These are phyloP conservation scores for Actinernus sp. DNA, from an alignment of 92 coral and sea anemone genomes.

Conservation along the genomic window DNA sequence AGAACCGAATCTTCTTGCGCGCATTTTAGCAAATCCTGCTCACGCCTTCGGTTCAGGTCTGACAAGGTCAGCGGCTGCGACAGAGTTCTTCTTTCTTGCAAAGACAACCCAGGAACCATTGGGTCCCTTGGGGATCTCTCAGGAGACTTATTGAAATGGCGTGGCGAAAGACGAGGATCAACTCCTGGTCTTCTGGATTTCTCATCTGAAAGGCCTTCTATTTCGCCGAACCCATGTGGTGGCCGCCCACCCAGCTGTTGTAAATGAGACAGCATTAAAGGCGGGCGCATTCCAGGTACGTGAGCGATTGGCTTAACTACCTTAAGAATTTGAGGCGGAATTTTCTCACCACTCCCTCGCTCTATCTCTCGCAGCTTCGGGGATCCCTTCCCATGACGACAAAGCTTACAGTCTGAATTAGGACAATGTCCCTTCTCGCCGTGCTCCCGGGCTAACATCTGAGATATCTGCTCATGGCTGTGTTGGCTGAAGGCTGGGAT, in stretches of 20 bases:
- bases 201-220: conserved; percentile 69
- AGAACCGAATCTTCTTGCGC: conserved; percentile 50
- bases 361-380: conserved; percentile 71
- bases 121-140: conserved; percentile 70
- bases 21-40: conserved; percentile 67
- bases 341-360: conserved; percentile 52
- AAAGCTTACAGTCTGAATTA: conserved; percentile 65
- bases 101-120: conserved; percentile 48
- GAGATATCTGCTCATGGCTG: conserved; percentile 75
- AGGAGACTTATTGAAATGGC: conserved; percentile 59
- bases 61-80: conserved; percentile 80
- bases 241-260: conserved; percentile 79
- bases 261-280: conserved; percentile 85
- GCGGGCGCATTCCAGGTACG: conserved; percentile 92
- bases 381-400: conserved; percentile 56
- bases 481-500: conserved; percentile 71
- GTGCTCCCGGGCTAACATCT: conserved; percentile 68
- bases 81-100: conserved; percentile 62
- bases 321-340: conserved; percentile 70
- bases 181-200: conserved; percentile 72
- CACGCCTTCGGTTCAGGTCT: conserved; percentile 90
- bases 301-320: conserved; percentile 94
- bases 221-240: conserved; percentile 49
- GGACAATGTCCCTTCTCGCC: conserved; percentile 58
- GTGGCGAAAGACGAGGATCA: conserved; percentile 63